A percentile compares a stretch with the other conserved stretches of the same genome.
Conservation (phyloP, 2,888 invertebrate genomes). For the Octodonta nipae region DNA sequence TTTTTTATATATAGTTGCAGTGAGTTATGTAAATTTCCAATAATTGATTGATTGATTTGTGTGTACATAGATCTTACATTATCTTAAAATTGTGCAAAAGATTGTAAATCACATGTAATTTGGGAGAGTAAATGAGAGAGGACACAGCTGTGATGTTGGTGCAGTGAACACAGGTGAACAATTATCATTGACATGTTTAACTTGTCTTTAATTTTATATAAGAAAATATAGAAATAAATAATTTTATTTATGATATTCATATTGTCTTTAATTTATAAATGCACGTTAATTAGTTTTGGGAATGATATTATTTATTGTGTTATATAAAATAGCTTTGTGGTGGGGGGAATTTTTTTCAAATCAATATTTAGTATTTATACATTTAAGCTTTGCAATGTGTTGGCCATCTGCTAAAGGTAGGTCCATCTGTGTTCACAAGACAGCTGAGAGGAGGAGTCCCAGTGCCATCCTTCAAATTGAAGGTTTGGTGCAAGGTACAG, state of each 20-base stretch:
- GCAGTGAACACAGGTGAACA: slow-evolving; percentile 35
- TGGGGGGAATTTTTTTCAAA: no score
- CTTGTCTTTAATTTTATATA: slow-evolving; percentile 1
- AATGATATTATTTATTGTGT: no score
- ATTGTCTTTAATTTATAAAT: no score
- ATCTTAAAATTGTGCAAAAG: neutral
- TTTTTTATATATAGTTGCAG: neutral
- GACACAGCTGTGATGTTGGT: slow-evolving; percentile 32
- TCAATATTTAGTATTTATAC: no score
- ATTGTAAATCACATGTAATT: no score
- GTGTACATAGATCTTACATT: slow-evolving; percentile 16
- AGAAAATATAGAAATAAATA: no score
- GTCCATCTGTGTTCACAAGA: slow-evolving; percentile 43
- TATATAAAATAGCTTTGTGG: no score
- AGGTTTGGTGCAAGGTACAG: slow-evolving; percentile 71
- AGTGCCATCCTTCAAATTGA: slow-evolving; percentile 67
- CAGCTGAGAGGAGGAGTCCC: slow-evolving; percentile 42
- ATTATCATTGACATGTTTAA: no score
- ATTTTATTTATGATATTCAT: no score
- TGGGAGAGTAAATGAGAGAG: slow-evolving; percentile 6
- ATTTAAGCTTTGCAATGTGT: slow-evolving; percentile 4
- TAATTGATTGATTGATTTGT: neutral
- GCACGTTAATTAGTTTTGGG: no score
- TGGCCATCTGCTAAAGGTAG: slow-evolving; percentile 26
- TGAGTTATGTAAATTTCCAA: slow-evolving; percentile 5